Evolutionary conservation across 2,797 vertebrate genomes (phyloP).

Genomic region (Arctocebus calabarensis): DNA sequence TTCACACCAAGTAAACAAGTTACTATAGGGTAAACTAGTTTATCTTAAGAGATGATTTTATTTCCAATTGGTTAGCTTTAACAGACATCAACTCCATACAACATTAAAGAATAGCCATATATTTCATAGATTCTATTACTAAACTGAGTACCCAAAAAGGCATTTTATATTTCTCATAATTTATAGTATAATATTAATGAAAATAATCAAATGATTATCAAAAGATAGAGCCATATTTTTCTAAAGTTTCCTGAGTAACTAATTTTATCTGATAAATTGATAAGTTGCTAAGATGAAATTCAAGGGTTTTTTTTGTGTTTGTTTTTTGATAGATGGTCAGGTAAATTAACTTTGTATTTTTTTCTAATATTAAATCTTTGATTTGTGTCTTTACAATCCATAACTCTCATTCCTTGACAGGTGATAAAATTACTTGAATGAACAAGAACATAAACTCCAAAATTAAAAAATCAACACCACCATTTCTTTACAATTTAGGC

Average conservation of each 20-base stretch:
- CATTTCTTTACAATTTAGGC: neutral
- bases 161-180: neutral
- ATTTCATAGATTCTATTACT: neutral
- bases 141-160: neutral
- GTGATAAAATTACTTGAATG: neutral
- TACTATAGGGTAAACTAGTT: neutral
- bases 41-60: neutral
- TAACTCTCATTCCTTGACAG: neutral
- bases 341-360: neutral
- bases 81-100: neutral
- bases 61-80: neutral
- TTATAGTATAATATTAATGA: neutral
- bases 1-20: neutral
- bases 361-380: neutral
- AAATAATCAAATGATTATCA: constrained; percentile 1
- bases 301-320: neutral
- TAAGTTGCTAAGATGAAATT: neutral
- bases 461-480: neutral
- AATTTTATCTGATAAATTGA: neutral
- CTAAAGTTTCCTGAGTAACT: neutral
- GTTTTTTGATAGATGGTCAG: neutral
- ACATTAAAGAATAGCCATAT: neutral
- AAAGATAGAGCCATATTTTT: neutral
- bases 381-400: neutral
- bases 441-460: neutral